A percentile compares a stretch with the other conserved stretches of the same genome.
These are phyloP conservation scores for Heteromyza rotundicornis DNA, from an alignment of 2,888 invertebrate genomes.

Conservation along the genomic window DNA sequence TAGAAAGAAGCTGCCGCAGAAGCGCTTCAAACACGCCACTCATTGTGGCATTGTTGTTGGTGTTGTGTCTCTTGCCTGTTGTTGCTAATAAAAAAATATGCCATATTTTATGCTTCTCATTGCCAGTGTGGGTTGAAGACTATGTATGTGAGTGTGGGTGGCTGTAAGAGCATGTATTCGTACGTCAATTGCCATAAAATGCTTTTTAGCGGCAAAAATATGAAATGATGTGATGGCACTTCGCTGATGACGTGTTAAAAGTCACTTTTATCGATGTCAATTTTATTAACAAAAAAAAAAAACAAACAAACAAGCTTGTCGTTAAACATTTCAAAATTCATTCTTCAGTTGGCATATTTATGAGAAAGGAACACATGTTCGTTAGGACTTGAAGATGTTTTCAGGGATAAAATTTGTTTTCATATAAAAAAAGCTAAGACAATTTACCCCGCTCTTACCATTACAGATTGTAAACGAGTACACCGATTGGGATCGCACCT, in stretches of 20 bases:
- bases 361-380: too few species aligned
- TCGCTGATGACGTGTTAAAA: background rate
- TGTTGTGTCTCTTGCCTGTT: too few species aligned
- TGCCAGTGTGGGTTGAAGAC: background rate
- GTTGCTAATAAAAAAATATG: slow-evolving; percentile 8
- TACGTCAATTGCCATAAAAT: background rate
- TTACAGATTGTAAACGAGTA: slow-evolving; percentile 83
- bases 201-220: background rate
- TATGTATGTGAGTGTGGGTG: background rate
- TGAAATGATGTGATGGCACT: background rate
- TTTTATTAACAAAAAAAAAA: too few species aligned
- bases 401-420: too few species aligned
- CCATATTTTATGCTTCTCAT: background rate
- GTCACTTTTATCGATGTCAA: too few species aligned
- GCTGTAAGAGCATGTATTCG: background rate
- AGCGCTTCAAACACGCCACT: background rate
- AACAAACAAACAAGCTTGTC: too few species aligned
- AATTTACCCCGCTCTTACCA: too few species aligned
- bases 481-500: slow-evolving; percentile 95
- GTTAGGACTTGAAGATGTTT: too few species aligned
- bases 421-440: too few species aligned
- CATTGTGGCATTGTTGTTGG: background rate
- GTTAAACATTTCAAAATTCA: too few species aligned
- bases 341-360: too few species aligned
- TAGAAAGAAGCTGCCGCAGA: background rate